Base-by-base conservation (phyloP, 2,113 vertebrate species). In the Psephotus haematonotus region DNA sequence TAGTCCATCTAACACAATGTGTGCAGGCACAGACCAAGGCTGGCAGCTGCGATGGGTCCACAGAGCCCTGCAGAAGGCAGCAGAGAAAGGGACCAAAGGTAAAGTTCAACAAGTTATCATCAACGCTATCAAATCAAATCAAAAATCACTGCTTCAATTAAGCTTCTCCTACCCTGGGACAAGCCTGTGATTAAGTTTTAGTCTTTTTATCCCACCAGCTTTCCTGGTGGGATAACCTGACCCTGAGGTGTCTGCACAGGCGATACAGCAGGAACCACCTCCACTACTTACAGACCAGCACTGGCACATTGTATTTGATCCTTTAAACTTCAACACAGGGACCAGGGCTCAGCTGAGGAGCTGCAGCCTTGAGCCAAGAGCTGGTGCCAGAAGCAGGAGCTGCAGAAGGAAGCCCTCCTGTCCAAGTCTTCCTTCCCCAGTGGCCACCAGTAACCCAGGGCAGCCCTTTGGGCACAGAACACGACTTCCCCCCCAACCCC, bases 231-330 rank as follows among this genome's bases (percentile, higher is more conserved):
- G 39, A 78, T 29, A 50, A 52, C 33, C n/a, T 17, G 37, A 28
- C 9, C 33, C 83, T 27, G 76, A 17, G 25, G 19, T 8, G 13
- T 5, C 62, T 39, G 24, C 71, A 29, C 41, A 41, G 35, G 35
- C n/a, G 39, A 0, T 2, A 15, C 20, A n/a, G 82, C 19, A 60
- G 52, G 43, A 92, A 39, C 37, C n/a, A 6, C 1, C 0, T 6
- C 57, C 35, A 9, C 37, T 28, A 3, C 43, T 17, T 25, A 11
- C 18, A 43, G 47, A 7, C 4, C 10, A 13, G 24, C 28, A 24
- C 0, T 57, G 49, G 47, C 53, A 57, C 10, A 0, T 41, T 35
- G 0, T 2, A 11, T 16, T 7, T n/a, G 39, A 52, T 4, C 33
- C 29, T 35, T 12, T 18, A 7, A 20, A 22, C 37, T 15, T 17